Evolutionary conservation across 2,113 vertebrate genomes (phyloP), one percentile per base, ranked within the genome.

Genomic region (Agelaius tricolor): DNA sequence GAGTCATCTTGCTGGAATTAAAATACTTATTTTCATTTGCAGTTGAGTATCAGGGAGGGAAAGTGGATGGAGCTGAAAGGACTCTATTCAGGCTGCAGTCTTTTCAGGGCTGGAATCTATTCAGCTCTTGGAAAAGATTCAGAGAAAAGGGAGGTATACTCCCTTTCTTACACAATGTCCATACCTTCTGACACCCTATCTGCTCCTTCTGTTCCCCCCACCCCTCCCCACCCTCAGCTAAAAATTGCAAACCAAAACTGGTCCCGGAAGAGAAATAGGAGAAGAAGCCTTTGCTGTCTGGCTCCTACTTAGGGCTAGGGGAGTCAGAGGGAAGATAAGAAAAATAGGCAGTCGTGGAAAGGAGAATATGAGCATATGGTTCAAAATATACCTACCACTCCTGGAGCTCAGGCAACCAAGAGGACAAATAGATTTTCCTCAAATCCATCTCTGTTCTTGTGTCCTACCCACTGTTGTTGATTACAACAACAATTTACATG

Each of bases 101-200:
- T 83, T 84, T 95, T 76, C 82, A 58, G 46, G 27, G 16, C 1
- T 93, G 83, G 92, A 92, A 73, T 88, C 63, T 63, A 7, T 93
- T 93, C 51, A 88, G 43, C 18, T 90, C 35, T 71, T 97, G 85
- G 85, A 90, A 88, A 92, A 90, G 68, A 65, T 62, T 93, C 57
- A 85, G 81, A 65, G 39, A 52, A 74, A 67, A 74, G 51, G 37
- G 78, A 81, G 79, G 31, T 63, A 15, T 49, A 71, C 57, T 89
- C 61, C 84, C 73, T 88, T 82, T 86, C 76, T 93, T 84, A 59
- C 2, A 3, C 74, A n/a, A 49, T 87, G 55, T 43, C 73, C 35
- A 4, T 59, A 61, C 51, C 71, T 94, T 46, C 37, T 51, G 49
- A 69, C 44, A 77, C 59, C 58, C 30, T 79, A 33, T 75, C 90